Base-by-base conservation (phyloP, 2,888 invertebrate species). In the Apoda limacodes region DNA sequence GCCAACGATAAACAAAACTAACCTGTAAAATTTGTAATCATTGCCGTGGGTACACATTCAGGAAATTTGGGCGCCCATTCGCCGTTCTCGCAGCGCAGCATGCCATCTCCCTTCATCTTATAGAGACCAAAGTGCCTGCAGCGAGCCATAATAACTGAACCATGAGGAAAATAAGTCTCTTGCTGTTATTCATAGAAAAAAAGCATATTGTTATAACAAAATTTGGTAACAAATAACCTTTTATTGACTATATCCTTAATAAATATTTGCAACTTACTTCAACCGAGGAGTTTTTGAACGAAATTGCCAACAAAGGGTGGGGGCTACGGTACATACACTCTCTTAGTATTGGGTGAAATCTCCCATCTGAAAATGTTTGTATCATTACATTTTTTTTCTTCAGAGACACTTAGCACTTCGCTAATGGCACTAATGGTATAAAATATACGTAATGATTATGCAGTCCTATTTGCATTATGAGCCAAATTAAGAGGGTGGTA, bases 11-110 rank as follows among this genome's bases (percentile, higher is more conserved):
- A n/a, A n/a, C n/a, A n/a, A n/a, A n/a, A 29, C 11, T 54, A 67
- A 90, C 91, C 89, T 50, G 93, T 92, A 65, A 91, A 93, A 68
- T 93, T 94, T 22, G 92, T 92, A 43, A 94, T 81, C 21, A 91
- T 78, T 1, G 92, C 92, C 14, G 94, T 94, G n/a, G 92, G 90
- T 17, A 91, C 88, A 58, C 94, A 94, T 38, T 89, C 87, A 1
- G 94, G 93, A 56, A 91, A 75, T 42, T 85, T 85, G 1, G 88
- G 85, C 13, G 84, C 85, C 93, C 94, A 94, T 29, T 84, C 84
- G 2, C 93, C 93, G 55, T 94, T 92, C 46, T 89, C 89, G 60
- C 94, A 94, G 17, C 86, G 83, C 20, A 93, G 78, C 30, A 83
- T 70, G n/a, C 88, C 83, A 29, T 90, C 90, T 13, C 94, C 94